These are phyloP conservation scores for Choloepus didactylus DNA, from an alignment of 2,797 vertebrate genomes.

Conservation along the genomic window DNA sequence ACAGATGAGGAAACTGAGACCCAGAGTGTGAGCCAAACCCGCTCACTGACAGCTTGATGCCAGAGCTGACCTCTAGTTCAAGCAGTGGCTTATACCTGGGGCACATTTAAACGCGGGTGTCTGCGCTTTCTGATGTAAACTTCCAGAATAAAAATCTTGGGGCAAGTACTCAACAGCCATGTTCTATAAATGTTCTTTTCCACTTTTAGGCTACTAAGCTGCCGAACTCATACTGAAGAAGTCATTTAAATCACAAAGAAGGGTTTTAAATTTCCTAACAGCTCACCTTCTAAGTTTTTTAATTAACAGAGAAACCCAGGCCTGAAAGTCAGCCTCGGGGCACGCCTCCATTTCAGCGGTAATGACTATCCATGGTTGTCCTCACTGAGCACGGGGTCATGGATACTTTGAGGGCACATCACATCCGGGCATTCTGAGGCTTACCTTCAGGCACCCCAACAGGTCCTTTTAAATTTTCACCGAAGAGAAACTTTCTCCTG, in stretches of 20 bases:
- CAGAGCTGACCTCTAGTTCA: not conserved
- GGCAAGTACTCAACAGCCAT: not conserved
- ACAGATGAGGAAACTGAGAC: constrained; percentile 74
- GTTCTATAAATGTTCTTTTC: rapidly evolving
- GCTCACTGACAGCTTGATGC: not conserved
- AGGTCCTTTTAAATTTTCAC: not conserved
- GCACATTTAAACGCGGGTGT: not conserved
- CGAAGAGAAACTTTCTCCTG: not conserved
- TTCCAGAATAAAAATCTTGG: not conserved
- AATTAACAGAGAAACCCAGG: not conserved
- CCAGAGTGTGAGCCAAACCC: not conserved
- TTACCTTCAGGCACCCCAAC: not conserved
- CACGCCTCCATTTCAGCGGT: rapidly evolving
- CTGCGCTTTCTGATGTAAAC: not conserved
- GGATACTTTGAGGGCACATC: not conserved
- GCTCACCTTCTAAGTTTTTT: not conserved
- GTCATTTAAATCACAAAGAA: no score
- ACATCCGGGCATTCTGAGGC: not conserved
- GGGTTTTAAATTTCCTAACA: rapidly evolving
- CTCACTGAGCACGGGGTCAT: rapidly evolving
- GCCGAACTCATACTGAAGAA: not conserved
- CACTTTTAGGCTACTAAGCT: not conserved
- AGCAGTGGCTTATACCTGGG: rapidly evolving
- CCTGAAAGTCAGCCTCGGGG: not conserved
- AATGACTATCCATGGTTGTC: rapidly evolving